Base-by-base conservation (phyloP, 1,140 invertebrate species). In the Megalopta genalis region DNA sequence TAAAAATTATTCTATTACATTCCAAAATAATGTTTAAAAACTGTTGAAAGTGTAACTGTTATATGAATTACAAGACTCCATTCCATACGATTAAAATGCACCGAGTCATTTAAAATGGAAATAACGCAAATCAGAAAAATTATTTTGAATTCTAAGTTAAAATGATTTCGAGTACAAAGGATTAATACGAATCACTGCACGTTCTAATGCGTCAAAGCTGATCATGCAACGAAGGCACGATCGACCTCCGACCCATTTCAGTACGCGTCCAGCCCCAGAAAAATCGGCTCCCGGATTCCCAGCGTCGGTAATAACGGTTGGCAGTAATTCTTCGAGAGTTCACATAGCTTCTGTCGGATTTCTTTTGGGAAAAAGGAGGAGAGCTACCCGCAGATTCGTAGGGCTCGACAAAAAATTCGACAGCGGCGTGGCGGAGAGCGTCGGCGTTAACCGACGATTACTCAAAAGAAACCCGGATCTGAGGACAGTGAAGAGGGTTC, bases 401-500 rank as follows among this genome's bases (percentile, higher is more conserved):
- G 69, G 60, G 23, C 14, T 25, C 9, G 25, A 21, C 9, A 23
- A 39, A 65, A 67, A 54, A 62, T 46, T 54, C 14, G 42, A 23
- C 77, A 21, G 25, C 8, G 14, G 52, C 23, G 49, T 6, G 42
- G 4, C 32, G 32, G 32, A 32, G 42, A 27, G 21, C 10, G 54
- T 39, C 46, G 18, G 39, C 42, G 54, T 64, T 79, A 32, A 67
- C n/a, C 25, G 42, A 10, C 65, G 69, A 85, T 82, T 79, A 69
- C 46, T 81, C 62, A 71, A 74, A 57, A 75, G 37, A 42, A 70
- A 72, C 52, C 80, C 81, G 70, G 81, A 85, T 82, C 71, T 49
- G 73, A 83, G 77, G 14, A 63, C 69, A 64, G 67, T 71, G 72
- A 74, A 80, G 84, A 84, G 79, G 82, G 82, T 84, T 81, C 12